A percentile compares a stretch with the other conserved stretches of the same genome.
Evolutionary conservation across 1,140 invertebrate genomes (phyloP).

Genomic region (Centruroides sculpturatus): DNA sequence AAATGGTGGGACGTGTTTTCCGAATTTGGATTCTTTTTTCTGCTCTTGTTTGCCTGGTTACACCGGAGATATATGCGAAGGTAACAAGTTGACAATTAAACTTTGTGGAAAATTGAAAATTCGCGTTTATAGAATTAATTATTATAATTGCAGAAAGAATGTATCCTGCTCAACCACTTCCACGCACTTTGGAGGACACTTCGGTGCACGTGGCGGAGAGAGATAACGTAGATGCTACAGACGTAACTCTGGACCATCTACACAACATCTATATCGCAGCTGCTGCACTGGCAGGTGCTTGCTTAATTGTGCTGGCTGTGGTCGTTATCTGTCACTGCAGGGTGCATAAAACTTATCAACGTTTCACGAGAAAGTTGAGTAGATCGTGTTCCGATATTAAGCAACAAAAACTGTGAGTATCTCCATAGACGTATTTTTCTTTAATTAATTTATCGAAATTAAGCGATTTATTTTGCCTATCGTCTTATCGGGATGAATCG

Average conservation of each 20-base stretch:
- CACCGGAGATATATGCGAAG: slow-evolving; percentile 57
- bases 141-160: background rate
- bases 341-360: slow-evolving; percentile 48
- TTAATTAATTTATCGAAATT: too few species aligned
- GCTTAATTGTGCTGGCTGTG: slow-evolving; percentile 49
- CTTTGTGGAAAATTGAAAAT: background rate
- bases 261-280: slow-evolving; percentile 57
- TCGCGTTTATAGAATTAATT: background rate
- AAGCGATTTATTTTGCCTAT: too few species aligned
- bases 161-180: slow-evolving; percentile 9
- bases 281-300: slow-evolving; percentile 48
- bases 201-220: slow-evolving; percentile 6
- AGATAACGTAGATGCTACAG: slow-evolving; percentile 5
- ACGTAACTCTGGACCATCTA: slow-evolving; percentile 36
- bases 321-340: slow-evolving; percentile 53
- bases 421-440: too few species aligned
- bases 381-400: slow-evolving; percentile 14
- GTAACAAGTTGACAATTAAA: slow-evolving; percentile 24
- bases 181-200: slow-evolving; percentile 10
- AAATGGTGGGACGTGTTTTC: slow-evolving; percentile 58
- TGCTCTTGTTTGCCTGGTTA: slow-evolving; percentile 54
- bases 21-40: slow-evolving; percentile 52
- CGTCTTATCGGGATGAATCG: too few species aligned
- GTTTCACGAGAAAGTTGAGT: slow-evolving; percentile 22
- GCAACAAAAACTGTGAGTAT: slow-evolving; percentile 16